Evolutionary conservation across 1,140 invertebrate species (phyloP).

Genomic region (Matsumurasca onukii): DNA sequence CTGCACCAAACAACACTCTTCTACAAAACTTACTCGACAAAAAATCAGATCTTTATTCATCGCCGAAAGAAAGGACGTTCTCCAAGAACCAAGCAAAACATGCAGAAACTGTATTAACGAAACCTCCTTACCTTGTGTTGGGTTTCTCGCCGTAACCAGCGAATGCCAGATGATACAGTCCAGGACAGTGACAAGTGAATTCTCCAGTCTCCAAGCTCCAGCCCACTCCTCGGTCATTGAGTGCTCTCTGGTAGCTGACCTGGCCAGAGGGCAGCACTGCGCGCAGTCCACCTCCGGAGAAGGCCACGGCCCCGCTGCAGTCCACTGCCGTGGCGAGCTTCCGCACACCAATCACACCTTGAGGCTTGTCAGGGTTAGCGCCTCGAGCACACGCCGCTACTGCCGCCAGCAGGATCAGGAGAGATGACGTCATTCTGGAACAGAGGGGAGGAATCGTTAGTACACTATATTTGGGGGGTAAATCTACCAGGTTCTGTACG

Average conservation of each 20-base stretch:
- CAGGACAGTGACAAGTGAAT: slow-evolving; percentile 55
- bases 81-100: no score
- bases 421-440: background rate
- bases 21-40: no score
- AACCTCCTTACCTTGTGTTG: slow-evolving; percentile 35
- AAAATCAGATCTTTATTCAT: no score
- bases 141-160: slow-evolving; percentile 44
- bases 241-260: slow-evolving; percentile 39
- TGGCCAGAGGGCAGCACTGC: slow-evolving; percentile 39
- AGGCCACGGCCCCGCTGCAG: slow-evolving; percentile 51
- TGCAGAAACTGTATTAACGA: no score
- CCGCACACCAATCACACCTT: slow-evolving; percentile 32
- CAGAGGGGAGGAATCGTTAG: no score
- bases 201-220: slow-evolving; percentile 52
- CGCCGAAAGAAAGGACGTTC: no score
- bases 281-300: slow-evolving; percentile 46
- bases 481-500: no score
- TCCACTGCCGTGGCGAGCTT: slow-evolving; percentile 48
- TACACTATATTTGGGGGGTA: no score
- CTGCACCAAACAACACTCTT: slow-evolving; percentile 31
- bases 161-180: slow-evolving; percentile 55
- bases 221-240: slow-evolving; percentile 53
- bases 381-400: background rate
- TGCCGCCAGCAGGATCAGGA: background rate
- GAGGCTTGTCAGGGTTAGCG: slow-evolving; percentile 26